Percentiles rank a stretch among this genome's conserved stretches.
phyloP scores from a whole-genome alignment of 1,140 invertebrate genomes.

The Drosophila paulistorum region DNA sequence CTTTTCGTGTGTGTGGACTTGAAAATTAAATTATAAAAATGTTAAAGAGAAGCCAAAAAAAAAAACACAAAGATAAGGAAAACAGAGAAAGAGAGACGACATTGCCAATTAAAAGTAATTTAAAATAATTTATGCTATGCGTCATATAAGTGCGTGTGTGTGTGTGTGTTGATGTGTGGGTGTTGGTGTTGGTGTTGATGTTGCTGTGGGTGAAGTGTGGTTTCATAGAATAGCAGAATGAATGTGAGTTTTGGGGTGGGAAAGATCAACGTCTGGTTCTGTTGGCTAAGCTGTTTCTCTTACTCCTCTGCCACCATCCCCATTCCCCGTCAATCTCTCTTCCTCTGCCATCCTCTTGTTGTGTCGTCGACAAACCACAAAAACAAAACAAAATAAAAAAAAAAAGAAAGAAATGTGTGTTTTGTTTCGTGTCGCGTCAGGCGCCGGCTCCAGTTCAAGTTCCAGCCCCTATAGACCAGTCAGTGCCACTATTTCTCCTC shows the following conservation, averaged over 20 bases:
- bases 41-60: conserved; percentile 42
- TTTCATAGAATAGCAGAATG: background rate
- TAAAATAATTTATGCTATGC: conserved; percentile 77
- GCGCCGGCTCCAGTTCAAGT: conserved; percentile 18
- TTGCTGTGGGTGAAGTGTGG: conserved; percentile 32
- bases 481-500: conserved; percentile 2
- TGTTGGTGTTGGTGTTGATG: conserved; percentile 13
- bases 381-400: background rate
- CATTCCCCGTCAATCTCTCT: background rate
- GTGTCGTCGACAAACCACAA: conserved; percentile 29
- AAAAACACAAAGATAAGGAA: conserved; percentile 10
- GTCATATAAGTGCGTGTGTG: conserved; percentile 37
- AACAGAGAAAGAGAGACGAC: conserved; percentile 34
- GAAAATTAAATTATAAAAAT: conserved; percentile 59
- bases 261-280: conserved; percentile 12
- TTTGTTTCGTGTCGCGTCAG: conserved; percentile 34
- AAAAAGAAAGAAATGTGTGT: conserved; percentile 21
- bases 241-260: background rate
- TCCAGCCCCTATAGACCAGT: conserved; percentile 4
- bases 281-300: conserved; percentile 32
- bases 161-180: conserved; percentile 37
- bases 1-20: background rate
- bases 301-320: background rate
- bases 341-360: conserved; percentile 15
- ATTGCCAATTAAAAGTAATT: conserved; percentile 79